Percentiles rank a stretch among this genome's conserved stretches.
These are phyloP conservation scores for Trichomycterus rosablanca DNA, from an alignment of 2,113 vertebrate species.

Conservation along the genomic window DNA sequence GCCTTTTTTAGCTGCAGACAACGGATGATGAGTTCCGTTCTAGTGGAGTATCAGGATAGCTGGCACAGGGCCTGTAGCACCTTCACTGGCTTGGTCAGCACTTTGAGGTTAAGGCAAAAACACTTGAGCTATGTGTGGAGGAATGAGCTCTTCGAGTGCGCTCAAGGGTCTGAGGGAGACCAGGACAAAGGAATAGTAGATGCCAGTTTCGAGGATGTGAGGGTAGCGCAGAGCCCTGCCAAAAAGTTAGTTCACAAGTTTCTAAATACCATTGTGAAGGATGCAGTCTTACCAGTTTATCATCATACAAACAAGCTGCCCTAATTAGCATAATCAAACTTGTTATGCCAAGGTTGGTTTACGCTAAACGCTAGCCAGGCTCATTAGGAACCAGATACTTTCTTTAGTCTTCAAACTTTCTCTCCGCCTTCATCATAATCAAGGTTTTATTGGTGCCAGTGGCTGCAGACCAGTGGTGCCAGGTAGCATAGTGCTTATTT, in stretches of 20 bases:
- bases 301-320: too few species aligned
- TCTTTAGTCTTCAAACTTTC: too few species aligned
- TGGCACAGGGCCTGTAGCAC: constrained; percentile 13
- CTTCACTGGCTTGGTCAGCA: constrained; percentile 28
- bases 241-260: constrained; percentile 2
- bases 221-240: not conserved
- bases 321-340: too few species aligned
- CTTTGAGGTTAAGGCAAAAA: constrained; percentile 16
- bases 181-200: not conserved
- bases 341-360: too few species aligned
- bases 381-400: too few species aligned
- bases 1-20: constrained; percentile 46
- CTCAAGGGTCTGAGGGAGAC: not conserved
- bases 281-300: too few species aligned
- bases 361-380: too few species aligned
- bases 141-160: constrained; percentile 2
- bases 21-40: constrained; percentile 53
- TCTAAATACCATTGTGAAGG: constrained; percentile 7
- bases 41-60: not conserved
- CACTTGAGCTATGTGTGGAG: constrained; percentile 20
- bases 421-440: too few species aligned
- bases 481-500: constrained; percentile 28
- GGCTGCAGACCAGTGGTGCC: constrained; percentile 26
- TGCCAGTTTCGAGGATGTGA: not conserved
- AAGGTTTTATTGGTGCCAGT: too few species aligned